Base-by-base conservation (phyloP, 2,888 invertebrate species). In the Eupithecia insigniata region DNA sequence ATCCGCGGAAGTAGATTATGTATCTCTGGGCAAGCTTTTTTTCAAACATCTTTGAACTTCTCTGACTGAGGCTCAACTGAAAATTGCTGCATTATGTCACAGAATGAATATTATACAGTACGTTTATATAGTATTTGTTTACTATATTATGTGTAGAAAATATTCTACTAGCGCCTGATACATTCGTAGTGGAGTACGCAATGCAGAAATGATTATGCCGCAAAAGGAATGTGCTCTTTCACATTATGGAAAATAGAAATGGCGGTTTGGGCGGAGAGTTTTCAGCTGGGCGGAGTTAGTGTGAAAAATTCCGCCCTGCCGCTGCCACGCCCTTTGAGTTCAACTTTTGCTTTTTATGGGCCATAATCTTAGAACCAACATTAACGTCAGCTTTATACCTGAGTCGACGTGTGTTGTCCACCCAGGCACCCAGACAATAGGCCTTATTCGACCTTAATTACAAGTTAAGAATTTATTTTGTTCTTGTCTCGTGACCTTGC, bases 271-370 rank as follows among this genome's bases (percentile, higher is more conserved):
- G 92, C 89, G 92, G 84, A 82, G 83, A 83, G 85, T 87, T 92
- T 91, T 91, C 88, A 78, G 76, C 84, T 91, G 93, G 93, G 93
- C 92, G 93, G 93, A 84, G 92, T 86, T 85, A 81, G 70, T 72
- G 84, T 87, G 89, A 93, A 93, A 93, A 93, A 92, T 90, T 82
- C 87, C 93, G 92, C 93, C 93, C 92, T 89, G 83, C 82, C 69
- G 76, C 62, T 61, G 87, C 91, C 92, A 93, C 93, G 93, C 93
- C 93, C 86, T 88, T 78, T 76, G 70, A 77, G 83, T 88, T 87
- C 81, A 84, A 85, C 39, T 60, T 64, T 64, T 64, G 6, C 83
- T 83, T 84, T 87, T 87, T 87, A 88, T 87, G 85, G 68, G 69
- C 67, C 62, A 66, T 68, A 66, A 55, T 55, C 55, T 12, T 26